These are phyloP conservation scores for Drepana falcataria DNA, from an alignment of 2,888 invertebrate genomes.

Conservation along the genomic window DNA sequence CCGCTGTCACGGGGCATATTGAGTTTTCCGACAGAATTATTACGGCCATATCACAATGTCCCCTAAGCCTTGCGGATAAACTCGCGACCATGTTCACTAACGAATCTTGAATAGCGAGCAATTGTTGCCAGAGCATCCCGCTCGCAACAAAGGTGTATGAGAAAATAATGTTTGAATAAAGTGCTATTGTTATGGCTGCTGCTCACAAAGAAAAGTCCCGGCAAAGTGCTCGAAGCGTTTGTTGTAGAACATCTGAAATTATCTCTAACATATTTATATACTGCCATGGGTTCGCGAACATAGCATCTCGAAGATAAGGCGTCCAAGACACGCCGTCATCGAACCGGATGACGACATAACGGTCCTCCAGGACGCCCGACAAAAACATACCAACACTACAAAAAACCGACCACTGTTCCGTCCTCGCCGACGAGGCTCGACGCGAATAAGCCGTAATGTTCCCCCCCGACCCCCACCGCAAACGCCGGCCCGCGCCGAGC, in stretches of 20 bases:
- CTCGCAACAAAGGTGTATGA: constrained; percentile 45
- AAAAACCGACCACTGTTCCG: too few species aligned
- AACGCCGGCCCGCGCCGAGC: too few species aligned
- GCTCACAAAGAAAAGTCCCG: constrained; percentile 40
- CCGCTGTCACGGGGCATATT: constrained; percentile 1
- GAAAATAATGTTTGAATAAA: constrained; percentile 55
- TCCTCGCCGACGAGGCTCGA: too few species aligned
- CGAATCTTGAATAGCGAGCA: constrained; percentile 48
- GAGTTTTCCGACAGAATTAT: constrained; percentile 8
- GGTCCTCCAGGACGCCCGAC: too few species aligned
- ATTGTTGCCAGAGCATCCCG: constrained; percentile 36
- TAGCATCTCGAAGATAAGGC: too few species aligned
- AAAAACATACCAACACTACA: too few species aligned
- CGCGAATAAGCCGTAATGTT: too few species aligned
- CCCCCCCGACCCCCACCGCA: too few species aligned
- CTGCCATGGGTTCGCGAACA: constrained; percentile 7
- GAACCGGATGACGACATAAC: too few species aligned
- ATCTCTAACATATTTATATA: constrained; percentile 21
- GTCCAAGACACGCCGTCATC: too few species aligned
- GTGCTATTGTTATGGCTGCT: constrained; percentile 43
- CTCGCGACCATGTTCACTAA: constrained; percentile 29
- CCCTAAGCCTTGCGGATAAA: constrained; percentile 20
- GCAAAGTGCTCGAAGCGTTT: constrained; percentile 38
- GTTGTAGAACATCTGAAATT: constrained; percentile 36
- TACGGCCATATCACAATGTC: constrained; percentile 13